Base-by-base conservation (phyloP, 2,113 vertebrate genomes). In the Laterallus jamaicensis region DNA sequence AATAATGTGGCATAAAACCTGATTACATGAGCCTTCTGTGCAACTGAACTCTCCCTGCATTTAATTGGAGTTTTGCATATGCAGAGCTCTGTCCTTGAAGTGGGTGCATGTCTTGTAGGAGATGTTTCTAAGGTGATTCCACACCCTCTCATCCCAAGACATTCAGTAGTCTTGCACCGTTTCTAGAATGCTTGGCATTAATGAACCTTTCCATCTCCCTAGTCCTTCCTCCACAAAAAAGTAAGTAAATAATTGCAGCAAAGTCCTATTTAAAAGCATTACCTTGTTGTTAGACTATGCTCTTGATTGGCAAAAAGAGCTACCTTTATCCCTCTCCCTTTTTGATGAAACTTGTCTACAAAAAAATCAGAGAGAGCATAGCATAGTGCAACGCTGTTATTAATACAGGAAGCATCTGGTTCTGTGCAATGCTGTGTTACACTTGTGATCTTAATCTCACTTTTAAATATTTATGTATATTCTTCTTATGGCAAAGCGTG, bases 391-490 rank as follows among this genome's bases (percentile, higher is more conserved):
- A 50, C 37, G 32, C 74, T 92, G 50, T 83, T 67, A 90, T 39
- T 83, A 50, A 40, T 83, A 63, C 28, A 66, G 42, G 75, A 92
- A 81, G 86, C 90, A 87, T 89, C 69, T 96, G 80, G 11, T 90
- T 74, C 76, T 77, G 20, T 76, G 63, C 35, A 86, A 7, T 77
- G 31, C 28, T 82, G 0, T 76, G 39, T 76, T 56, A 42, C 31
- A 56, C 40, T 86, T 83, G 11, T 40, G 80, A 86, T 92, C n/a
- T 86, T 93, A 93, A 81, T 77, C 79, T 92, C n/a, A 29, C 37
- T 92, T 92, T 32, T 55, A 85, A 80, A 11, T 92, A 12, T 88
- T 90, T 88, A 86, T 4, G 1, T 73, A 26, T 86, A 15, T 31
- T 82, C 28, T 52, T 89, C 13, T 80, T 90, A 24, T 74, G 42